Percentiles rank a stretch among this genome's conserved stretches.
Evolutionary conservation across 1,140 invertebrate species (phyloP).

Genomic region (Xylocopa sonorina): DNA sequence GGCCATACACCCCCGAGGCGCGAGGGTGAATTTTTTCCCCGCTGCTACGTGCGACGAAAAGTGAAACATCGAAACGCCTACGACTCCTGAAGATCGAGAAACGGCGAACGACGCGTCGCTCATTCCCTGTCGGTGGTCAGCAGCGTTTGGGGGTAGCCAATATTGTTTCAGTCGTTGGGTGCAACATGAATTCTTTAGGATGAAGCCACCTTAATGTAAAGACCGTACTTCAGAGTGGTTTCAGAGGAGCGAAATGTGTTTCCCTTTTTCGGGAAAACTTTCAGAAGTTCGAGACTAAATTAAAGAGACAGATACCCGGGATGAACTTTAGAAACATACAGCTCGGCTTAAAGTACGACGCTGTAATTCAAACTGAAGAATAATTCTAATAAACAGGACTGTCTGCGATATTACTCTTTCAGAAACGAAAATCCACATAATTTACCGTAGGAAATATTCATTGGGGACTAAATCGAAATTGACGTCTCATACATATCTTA

Average conservation of each 20-base stretch:
- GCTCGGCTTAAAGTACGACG: neutral
- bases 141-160: no score
- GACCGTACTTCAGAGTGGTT: neutral
- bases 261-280: neutral
- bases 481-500: no score
- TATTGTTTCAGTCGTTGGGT: no score
- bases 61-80: constrained; percentile 14
- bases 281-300: neutral
- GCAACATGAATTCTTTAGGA: no score
- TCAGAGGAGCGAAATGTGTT: neutral
- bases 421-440: no score
- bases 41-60: constrained; percentile 35
- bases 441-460: no score
- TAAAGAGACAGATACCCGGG: neutral
- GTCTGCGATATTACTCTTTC: neutral
- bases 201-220: neutral
- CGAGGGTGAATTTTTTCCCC: constrained; percentile 46
- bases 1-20: constrained; percentile 2
- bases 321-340: neutral
- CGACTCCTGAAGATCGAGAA: neutral
- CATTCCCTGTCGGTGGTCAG: neutral
- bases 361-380: neutral
- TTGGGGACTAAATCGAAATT: no score
- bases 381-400: neutral
- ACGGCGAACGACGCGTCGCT: neutral